Percentiles rank a stretch among this genome's conserved stretches.
phyloP scores from a whole-genome alignment of 2,888 invertebrate species.

The Lycaena phlaeas region DNA sequence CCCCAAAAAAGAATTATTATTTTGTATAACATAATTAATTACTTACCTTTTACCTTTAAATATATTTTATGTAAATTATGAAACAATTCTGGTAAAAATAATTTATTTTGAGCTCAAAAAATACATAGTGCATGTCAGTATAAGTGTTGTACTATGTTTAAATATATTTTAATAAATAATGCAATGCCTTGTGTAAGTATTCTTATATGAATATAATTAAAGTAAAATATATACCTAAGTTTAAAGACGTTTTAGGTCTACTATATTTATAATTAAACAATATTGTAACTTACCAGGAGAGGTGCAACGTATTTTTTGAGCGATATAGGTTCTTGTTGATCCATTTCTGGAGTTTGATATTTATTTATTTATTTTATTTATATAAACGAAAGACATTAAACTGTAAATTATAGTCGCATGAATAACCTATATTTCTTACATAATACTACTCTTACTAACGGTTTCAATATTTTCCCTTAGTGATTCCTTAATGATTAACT shows the following conservation, averaged over 20 bases:
- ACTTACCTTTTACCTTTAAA: neutral
- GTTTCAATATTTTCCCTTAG: no score
- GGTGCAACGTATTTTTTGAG: slow-evolving; percentile 38
- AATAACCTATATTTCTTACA: neutral
- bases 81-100: no score
- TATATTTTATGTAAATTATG: neutral
- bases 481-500: no score
- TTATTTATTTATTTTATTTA: no score
- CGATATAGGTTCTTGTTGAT: slow-evolving; percentile 21
- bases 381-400: neutral
- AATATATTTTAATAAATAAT: no score
- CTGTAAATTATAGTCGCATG: neutral
- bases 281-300: slow-evolving; percentile 46
- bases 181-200: neutral
- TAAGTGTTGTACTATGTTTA: no score
- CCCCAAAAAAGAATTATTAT: no score
- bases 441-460: no score
- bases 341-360: neutral
- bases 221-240: slow-evolving; percentile 1
- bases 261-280: no score
- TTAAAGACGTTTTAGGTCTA: no score
- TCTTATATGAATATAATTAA: neutral
- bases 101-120: no score
- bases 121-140: no score
- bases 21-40: neutral